Evolutionary conservation across 2,797 vertebrate species (phyloP).

Genomic region (Ataeniobius toweri): DNA sequence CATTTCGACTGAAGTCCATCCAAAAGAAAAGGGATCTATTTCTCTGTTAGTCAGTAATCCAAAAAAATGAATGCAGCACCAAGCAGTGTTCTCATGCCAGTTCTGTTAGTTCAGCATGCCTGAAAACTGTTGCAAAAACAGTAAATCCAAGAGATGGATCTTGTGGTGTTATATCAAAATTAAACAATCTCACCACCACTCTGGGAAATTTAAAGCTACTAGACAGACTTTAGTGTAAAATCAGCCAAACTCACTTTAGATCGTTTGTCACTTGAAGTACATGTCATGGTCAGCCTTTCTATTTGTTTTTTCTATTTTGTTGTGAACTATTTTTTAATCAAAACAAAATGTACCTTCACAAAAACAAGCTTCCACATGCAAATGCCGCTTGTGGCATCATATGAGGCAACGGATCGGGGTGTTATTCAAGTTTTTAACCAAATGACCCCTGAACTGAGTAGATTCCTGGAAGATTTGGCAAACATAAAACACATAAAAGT

Average conservation of each 20-base stretch:
- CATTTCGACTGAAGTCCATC: slow-evolving; percentile 32
- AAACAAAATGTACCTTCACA: background rate
- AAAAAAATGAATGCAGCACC: slow-evolving; percentile 38
- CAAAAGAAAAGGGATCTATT: slow-evolving; percentile 29
- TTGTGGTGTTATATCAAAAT: background rate
- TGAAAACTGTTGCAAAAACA: slow-evolving; percentile 18
- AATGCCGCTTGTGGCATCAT: background rate
- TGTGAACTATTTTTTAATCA: background rate
- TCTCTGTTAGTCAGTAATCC: slow-evolving; percentile 42
- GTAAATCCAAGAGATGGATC: background rate
- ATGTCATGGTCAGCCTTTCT: background rate
- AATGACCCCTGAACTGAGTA: background rate
- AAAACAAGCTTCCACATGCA: background rate
- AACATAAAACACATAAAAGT: background rate
- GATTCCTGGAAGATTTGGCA: background rate
- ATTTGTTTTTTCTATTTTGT: background rate
- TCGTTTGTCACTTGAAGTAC: background rate
- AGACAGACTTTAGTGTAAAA: background rate
- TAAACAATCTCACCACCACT: background rate
- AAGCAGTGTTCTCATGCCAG: slow-evolving; percentile 8
- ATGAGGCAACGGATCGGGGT: background rate
- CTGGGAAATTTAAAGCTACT: background rate
- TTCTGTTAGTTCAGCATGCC: slow-evolving; percentile 18
- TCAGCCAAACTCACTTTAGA: background rate
- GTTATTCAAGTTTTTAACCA: background rate